A percentile compares a stretch with the other conserved stretches of the same genome.
Conservation (phyloP, 1,140 invertebrate genomes). For the Microplitis demolitor region DNA sequence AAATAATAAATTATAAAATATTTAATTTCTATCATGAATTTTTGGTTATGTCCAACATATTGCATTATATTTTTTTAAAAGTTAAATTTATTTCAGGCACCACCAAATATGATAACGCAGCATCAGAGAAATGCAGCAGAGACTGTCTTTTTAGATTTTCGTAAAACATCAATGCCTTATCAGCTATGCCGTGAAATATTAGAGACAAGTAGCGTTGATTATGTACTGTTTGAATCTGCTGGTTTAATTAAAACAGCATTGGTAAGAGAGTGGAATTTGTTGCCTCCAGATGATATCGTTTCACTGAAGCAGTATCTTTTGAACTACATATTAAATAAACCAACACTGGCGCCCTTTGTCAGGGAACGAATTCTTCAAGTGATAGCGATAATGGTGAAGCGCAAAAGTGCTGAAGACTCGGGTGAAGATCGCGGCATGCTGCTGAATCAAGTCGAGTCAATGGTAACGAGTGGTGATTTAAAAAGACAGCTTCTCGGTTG, state of each 20-base stretch:
- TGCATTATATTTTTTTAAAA: background rate
- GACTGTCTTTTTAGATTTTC: conserved; percentile 30
- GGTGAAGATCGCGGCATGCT: conserved; percentile 72
- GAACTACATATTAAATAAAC: conserved; percentile 74
- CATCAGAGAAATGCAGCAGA: conserved; percentile 33
- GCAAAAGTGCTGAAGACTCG: conserved; percentile 75
- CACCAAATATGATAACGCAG: conserved; percentile 68
- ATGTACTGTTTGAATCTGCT: conserved; percentile 86
- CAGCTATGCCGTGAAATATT: conserved; percentile 80
- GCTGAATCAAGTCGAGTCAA: conserved; percentile 74
- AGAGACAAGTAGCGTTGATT: conserved; percentile 78
- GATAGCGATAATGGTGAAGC: conserved; percentile 86
- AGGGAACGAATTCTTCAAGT: conserved; percentile 75
- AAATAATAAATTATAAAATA: background rate
- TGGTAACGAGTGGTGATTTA: conserved; percentile 71
- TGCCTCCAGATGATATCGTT: conserved; percentile 71
- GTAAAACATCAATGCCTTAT: conserved; percentile 81
- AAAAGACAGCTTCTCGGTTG: conserved; percentile 75
- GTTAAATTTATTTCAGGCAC: conserved; percentile 68
- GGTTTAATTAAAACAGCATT: conserved; percentile 82
- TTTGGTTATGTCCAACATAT: too few relatives aligned
- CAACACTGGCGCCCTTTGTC: conserved; percentile 66
- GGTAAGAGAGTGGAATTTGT: conserved; percentile 79
- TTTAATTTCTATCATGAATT: background rate
- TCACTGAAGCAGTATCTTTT: conserved; percentile 80